These are phyloP conservation scores for Girardia tigrina DNA, from an alignment of 2,888 invertebrate species.

Conservation along the genomic window DNA sequence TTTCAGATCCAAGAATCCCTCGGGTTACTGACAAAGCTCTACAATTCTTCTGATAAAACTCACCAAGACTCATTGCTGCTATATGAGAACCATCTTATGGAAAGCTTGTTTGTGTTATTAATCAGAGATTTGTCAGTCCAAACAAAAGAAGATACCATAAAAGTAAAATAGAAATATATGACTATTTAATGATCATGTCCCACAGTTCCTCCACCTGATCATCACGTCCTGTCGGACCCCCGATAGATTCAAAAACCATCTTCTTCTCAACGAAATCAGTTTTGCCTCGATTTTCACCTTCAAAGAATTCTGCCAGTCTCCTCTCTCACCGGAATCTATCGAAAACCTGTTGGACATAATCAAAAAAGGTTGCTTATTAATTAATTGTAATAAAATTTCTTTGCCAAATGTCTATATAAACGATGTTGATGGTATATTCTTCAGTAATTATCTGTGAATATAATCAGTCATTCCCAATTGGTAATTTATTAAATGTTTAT, in stretches of 20 bases:
- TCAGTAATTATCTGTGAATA: no score
- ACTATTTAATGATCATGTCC: conserved; percentile 34
- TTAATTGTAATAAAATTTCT: no score
- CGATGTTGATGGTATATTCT: no score
- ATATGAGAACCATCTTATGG: conserved; percentile 56
- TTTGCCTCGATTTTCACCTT: conserved; percentile 45
- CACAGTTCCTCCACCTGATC: conserved; percentile 53
- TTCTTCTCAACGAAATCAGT: conserved; percentile 53
- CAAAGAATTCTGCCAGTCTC: conserved; percentile 42
- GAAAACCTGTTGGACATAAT: conserved; percentile 43
- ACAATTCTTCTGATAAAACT: conserved; percentile 52
- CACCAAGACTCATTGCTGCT: conserved; percentile 57
- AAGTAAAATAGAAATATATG: not conserved
- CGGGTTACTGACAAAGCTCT: conserved; percentile 53
- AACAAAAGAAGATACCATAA: conserved; percentile 28
- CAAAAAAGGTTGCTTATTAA: no score
- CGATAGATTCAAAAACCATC: conserved; percentile 55
- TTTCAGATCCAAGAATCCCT: conserved; percentile 54
- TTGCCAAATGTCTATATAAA: no score
- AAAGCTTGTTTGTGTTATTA: conserved; percentile 55
- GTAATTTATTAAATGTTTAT: no score
- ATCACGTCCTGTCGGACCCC: conserved; percentile 55
- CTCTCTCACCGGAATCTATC: conserved; percentile 38
- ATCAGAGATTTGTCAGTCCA: conserved; percentile 18
- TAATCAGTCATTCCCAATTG: no score